Evolutionary conservation across 35 echinoderm and acorn worm species (phyloP).

Genomic region (Apostichopus parvimensis): DNA sequence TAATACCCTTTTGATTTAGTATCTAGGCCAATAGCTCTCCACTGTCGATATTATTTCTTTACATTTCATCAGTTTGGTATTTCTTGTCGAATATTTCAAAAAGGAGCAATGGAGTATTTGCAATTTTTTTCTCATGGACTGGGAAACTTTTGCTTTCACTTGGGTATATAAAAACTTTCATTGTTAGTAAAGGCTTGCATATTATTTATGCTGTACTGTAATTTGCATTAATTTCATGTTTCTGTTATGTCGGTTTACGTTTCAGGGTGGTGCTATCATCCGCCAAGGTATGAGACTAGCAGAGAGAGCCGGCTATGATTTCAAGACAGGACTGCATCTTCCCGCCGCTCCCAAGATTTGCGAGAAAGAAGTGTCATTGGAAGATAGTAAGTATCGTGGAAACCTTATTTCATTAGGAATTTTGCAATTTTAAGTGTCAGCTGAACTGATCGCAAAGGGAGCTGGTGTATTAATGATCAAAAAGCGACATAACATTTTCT

Average conservation of each 20-base stretch:
- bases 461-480: too few species aligned
- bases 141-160: too few species aligned
- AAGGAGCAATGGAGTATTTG: too few species aligned
- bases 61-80: too few species aligned
- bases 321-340: constrained; percentile 82
- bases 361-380: constrained; percentile 72
- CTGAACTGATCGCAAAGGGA: too few species aligned
- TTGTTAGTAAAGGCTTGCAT: neutral
- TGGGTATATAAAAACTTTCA: neutral
- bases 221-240: neutral
- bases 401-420: neutral
- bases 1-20: too few species aligned
- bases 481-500: too few species aligned
- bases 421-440: too few species aligned
- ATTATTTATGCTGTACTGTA: neutral
- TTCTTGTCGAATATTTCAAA: too few species aligned
- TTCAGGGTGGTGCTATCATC: constrained; percentile 93
- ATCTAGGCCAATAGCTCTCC: neutral
- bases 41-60: neutral
- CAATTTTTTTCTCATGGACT: too few species aligned
- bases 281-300: constrained; percentile 80
- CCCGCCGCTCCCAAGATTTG: constrained; percentile 70
- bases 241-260: neutral
- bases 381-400: constrained; percentile 75
- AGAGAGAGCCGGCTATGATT: constrained; percentile 85